Conservation (phyloP, 1,140 invertebrate genomes). For the Pristionchus pacificus region DNA sequence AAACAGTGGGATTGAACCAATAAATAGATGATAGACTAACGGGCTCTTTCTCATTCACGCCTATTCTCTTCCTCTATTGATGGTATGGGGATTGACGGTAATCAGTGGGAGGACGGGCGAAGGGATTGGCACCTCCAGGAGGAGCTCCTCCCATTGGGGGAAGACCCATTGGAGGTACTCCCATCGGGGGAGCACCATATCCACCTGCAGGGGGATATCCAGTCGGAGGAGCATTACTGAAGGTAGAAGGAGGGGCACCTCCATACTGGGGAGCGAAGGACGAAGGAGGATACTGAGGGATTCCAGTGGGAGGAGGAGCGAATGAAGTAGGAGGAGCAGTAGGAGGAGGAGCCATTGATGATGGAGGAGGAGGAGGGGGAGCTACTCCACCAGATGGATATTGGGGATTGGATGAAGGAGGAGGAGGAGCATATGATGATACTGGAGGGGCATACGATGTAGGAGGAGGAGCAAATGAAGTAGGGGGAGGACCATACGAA, state of each 20-base stretch:
- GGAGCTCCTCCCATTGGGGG: not conserved
- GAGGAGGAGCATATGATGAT: not conserved
- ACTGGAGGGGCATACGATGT: not conserved
- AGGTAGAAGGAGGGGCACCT: not conserved
- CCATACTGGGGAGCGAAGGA: not conserved
- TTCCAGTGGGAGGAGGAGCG: not conserved
- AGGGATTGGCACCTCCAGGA: not conserved
- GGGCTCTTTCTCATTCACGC: too few species aligned
- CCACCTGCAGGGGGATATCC: not conserved
- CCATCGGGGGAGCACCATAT: not conserved
- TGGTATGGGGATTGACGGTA: not conserved
- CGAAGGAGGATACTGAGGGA: not conserved
- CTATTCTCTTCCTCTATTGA: not conserved
- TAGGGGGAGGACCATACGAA: too few species aligned
- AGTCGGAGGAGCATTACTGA: not conserved
- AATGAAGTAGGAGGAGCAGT: not conserved
- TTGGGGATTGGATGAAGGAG: not conserved
- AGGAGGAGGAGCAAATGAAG: not conserved
- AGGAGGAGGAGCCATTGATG: not conserved
- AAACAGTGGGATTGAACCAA: too few species aligned
- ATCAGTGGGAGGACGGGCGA: not conserved
- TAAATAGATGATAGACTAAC: too few species aligned
- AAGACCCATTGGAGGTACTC: not conserved
- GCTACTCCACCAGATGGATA: not conserved
- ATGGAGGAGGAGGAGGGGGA: not conserved